Evolutionary conservation across 92 coral and sea anemone species (phyloP), one percentile per base, ranked within the genome.

Genomic region (Muricea muricata): DNA sequence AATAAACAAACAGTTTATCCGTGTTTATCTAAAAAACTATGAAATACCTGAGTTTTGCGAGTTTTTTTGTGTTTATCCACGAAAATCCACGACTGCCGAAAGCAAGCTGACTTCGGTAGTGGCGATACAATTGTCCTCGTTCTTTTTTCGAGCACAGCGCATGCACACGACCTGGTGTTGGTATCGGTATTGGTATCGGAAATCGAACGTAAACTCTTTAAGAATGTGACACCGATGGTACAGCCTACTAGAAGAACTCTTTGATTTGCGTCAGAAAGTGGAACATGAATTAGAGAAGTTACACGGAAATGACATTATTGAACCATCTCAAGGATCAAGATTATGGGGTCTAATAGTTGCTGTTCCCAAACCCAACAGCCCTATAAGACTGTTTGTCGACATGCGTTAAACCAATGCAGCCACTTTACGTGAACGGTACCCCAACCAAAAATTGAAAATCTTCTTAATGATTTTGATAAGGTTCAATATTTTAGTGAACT

Each of bases 401-500:
- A 76, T 76, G 68, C 67, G 81, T 28, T 29, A 50, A 11, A 23
- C 67, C 2, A 39, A 73, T 31, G 26, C 54, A 15, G 79, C 79
- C n/a, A 73, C 46, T 41, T 21, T 48, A 52, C 57, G 66, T 0
- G 81, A 76, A 28, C 45, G 81, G 14, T 45, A 76, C 67, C 67
- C 81, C 81, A 76, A 52, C 81, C 81, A 12, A 76, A 67, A 1
- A 55, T 76, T 55, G 81, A 76, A 13, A 68, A 76, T 47, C 66
- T 48, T 31, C 57, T 50, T 52, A 50, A 76, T 37, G 67, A 76
- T 76, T 76, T 76, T 39, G 55, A 50, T 76, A 68, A 0, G 15
- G 81, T 68, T 6, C 65, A 20, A 25, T 63, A 76, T 39, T 75
- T 48, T 14, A 48, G 81, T 34, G 52, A 75, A 52, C n/a, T 75